phyloP scores from a whole-genome alignment of 1,140 invertebrate genomes.

The Leptoteleia sp. region DNA sequence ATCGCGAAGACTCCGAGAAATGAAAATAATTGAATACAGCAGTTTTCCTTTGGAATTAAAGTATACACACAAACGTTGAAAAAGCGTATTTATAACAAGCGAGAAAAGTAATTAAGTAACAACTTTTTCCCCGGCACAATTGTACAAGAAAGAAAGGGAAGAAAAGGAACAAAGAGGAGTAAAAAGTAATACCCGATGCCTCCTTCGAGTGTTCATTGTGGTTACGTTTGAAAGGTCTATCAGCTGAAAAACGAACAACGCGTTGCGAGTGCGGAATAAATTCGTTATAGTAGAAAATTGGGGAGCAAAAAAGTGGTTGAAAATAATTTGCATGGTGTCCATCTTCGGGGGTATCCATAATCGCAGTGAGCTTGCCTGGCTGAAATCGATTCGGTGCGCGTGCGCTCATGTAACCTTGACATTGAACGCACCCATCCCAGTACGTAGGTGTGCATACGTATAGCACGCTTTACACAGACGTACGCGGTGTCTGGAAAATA shows the following conservation, averaged over 20 bases:
- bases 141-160: neutral
- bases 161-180: too few species aligned
- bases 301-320: too few species aligned
- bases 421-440: slow-evolving; percentile 16
- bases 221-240: neutral
- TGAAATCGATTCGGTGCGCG: slow-evolving; percentile 69
- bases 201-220: neutral
- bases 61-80: slow-evolving; percentile 8
- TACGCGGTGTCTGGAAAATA: too few species aligned
- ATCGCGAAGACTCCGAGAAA: slow-evolving; percentile 42
- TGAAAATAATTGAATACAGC: slow-evolving; percentile 43
- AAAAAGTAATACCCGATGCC: neutral
- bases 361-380: slow-evolving; percentile 24
- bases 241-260: neutral
- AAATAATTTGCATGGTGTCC: slow-evolving; percentile 60
- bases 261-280: too few species aligned
- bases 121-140: slow-evolving; percentile 2
- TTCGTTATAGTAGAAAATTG: too few species aligned
- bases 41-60: slow-evolving; percentile 10
- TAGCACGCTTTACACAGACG: too few species aligned
- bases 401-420: slow-evolving; percentile 76
- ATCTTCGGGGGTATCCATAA: slow-evolving; percentile 46
- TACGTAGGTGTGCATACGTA: too few species aligned
- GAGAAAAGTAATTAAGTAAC: slow-evolving; percentile 41
- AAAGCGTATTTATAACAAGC: slow-evolving; percentile 13